Percentiles rank a stretch among this genome's conserved stretches.
phyloP scores from a whole-genome alignment of 1,140 invertebrate species.

The Apis laboriosa region DNA sequence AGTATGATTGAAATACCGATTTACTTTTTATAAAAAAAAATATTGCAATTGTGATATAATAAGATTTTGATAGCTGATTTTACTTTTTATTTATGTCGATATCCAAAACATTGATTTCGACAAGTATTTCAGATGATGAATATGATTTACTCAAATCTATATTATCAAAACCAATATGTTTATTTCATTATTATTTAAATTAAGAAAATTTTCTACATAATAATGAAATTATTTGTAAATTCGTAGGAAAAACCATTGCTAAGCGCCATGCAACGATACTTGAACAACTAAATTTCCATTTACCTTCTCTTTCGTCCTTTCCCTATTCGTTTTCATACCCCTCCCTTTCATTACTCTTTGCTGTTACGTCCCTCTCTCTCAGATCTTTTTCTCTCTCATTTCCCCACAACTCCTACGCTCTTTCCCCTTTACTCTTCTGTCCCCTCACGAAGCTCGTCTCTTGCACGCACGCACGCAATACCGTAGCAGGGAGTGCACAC shows the following conservation, averaged over 20 bases:
- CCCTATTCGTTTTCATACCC: constrained; percentile 41
- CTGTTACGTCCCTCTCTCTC: constrained; percentile 14
- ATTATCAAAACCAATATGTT: neutral
- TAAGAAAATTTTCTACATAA: neutral
- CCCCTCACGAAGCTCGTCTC: constrained; percentile 17
- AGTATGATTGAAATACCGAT: too few relatives aligned
- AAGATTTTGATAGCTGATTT: too few relatives aligned
- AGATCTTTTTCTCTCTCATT: constrained; percentile 1
- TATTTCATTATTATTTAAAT: neutral
- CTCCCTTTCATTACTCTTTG: constrained; percentile 42
- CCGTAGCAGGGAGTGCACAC: constrained; percentile 41
- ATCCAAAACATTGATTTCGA: too few relatives aligned
- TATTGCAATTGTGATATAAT: too few relatives aligned
- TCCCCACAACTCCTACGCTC: constrained; percentile 41
- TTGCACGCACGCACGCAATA: constrained; percentile 49
- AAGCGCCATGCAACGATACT: constrained; percentile 57
- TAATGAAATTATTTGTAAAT: neutral
- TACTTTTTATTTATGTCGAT: too few relatives aligned
- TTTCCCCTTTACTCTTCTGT: constrained; percentile 1
- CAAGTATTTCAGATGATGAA: too few relatives aligned
- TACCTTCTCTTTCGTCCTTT: constrained; percentile 40
- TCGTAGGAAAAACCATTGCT: constrained; percentile 18
- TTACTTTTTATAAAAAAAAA: too few relatives aligned
- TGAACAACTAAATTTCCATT: constrained; percentile 54
- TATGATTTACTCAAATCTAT: too few relatives aligned